Evolutionary conservation across 2,113 vertebrate species (phyloP), one percentile per base, ranked within the genome.

Genomic region (Artemisiospiza belli): DNA sequence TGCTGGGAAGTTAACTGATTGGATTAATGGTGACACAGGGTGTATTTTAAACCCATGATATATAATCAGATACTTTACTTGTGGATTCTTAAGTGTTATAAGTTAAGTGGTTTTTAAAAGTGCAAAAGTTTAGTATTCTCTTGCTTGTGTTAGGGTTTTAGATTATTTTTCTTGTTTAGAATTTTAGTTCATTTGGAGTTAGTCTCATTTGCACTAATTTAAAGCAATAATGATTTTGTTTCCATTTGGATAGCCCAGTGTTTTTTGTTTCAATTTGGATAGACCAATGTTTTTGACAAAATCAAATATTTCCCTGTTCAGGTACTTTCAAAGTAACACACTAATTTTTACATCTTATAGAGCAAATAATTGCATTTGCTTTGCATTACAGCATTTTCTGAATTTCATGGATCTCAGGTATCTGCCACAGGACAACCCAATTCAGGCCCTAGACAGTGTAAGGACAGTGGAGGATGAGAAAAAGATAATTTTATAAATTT

Each of bases 1-100:
- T 75, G 62, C 74, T 73, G 17, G 4, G 22, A 74, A 87, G 66
- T 91, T 88, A 94, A 59, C 61, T 46, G 87, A 61, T 59, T 21
- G n/a, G 41, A 47, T 64, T 87, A 83, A 90, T 64, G 49, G 37
- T 90, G 93, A 92, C 91, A 90, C 66, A 87, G 37, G 9, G 68
- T 94, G 22, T 19, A 87, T 86, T 94, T 89, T 90, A 87, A 95
- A 89, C 46, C 79, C 17, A 78, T 51, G 19, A 55, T 88, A 70
- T 63, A 90, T 95, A 95, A 83, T 94, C 44, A 89, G 77, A 33
- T 83, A 39, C 4, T 63, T 62, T 46, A 37, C 44, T 82, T 90
- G 37, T 30, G 30, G 22, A 37, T 90, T 83, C 35, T 68, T 70
- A 58, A 25, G 23, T 63, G 20, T 81, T 61, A 15, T 20, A 87